Percentiles rank a stretch among this genome's conserved stretches.
phyloP scores from a whole-genome alignment of 2,888 invertebrate species.

The Allophyes oxyacanthae region DNA sequence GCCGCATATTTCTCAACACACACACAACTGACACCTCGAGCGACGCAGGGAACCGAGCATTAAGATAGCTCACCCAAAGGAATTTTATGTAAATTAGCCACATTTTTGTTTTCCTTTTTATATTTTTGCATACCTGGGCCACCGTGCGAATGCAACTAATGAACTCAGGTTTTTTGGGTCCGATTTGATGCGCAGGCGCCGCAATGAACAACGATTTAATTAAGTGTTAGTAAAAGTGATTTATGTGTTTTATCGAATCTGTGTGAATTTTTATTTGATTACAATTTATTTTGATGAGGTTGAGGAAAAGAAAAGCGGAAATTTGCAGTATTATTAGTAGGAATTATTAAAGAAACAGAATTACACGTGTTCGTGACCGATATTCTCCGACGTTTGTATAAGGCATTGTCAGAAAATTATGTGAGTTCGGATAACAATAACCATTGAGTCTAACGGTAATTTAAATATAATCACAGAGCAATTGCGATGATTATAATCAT shows the following conservation, averaged over 20 bases:
- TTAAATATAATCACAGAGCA: slow-evolving; percentile 16
- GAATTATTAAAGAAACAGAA: not conserved
- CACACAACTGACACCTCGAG: slow-evolving; percentile 67
- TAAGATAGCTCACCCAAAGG: slow-evolving; percentile 64
- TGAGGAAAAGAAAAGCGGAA: slow-evolving; percentile 5
- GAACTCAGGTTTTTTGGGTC: slow-evolving; percentile 32
- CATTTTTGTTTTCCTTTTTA: slow-evolving; percentile 69
- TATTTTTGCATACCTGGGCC: slow-evolving; percentile 63
- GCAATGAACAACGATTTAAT: slow-evolving; percentile 50
- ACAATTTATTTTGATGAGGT: slow-evolving; percentile 17
- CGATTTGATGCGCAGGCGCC: slow-evolving; percentile 41
- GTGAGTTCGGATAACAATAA: slow-evolving; percentile 15
- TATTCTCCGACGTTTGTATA: slow-evolving; percentile 9
- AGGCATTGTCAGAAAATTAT: slow-evolving; percentile 18
- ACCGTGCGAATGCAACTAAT: slow-evolving; percentile 73
- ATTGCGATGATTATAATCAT: slow-evolving; percentile 25
- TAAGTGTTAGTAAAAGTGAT: slow-evolving; percentile 53
- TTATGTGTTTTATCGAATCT: slow-evolving; percentile 39
- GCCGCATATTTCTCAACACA: slow-evolving; percentile 76
- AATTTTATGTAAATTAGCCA: slow-evolving; percentile 83
- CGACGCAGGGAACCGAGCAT: slow-evolving; percentile 44
- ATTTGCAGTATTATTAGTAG: not conserved
- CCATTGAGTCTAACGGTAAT: slow-evolving; percentile 2
- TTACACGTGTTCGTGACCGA: slow-evolving; percentile 19
- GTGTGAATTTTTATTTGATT: slow-evolving; percentile 32